Conservation (phyloP, 2,888 invertebrate genomes). For the Carpatolechia fugitivella region DNA sequence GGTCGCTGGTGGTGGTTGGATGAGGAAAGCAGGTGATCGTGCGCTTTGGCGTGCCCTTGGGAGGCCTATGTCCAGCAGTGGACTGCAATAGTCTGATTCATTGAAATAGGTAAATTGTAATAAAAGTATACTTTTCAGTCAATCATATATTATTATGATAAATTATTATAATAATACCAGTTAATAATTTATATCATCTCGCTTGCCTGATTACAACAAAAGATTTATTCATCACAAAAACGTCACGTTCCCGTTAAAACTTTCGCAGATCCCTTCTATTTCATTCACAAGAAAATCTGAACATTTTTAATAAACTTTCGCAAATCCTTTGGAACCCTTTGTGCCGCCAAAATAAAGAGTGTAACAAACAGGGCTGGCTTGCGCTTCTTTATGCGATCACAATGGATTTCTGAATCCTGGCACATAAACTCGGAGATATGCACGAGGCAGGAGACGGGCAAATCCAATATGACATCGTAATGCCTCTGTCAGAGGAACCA, state of each 20-base stretch:
- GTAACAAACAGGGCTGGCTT: neutral
- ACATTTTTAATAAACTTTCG: conserved; percentile 3
- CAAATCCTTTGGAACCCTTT: conserved; percentile 1
- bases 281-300: neutral
- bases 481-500: neutral
- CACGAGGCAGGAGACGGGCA: conserved; percentile 12
- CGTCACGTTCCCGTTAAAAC: neutral
- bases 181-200: too few relatives aligned
- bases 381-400: neutral
- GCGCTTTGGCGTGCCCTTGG: too few relatives aligned
- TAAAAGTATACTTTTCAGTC: too few relatives aligned
- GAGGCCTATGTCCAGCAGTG: too few relatives aligned
- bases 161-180: too few relatives aligned
- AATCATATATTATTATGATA: too few relatives aligned
- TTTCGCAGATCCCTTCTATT: neutral
- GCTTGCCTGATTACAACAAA: too few relatives aligned
- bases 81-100: too few relatives aligned
- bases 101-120: too few relatives aligned
- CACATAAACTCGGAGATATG: conserved; percentile 6
- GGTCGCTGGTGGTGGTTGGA: too few relatives aligned
- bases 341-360: neutral
- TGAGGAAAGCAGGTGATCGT: too few relatives aligned
- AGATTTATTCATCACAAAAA: neutral
- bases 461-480: conserved; percentile 19
- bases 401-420: neutral